Base-by-base conservation (phyloP, 2,113 vertebrate species). In the Campylorhamphus procurvoides region DNA sequence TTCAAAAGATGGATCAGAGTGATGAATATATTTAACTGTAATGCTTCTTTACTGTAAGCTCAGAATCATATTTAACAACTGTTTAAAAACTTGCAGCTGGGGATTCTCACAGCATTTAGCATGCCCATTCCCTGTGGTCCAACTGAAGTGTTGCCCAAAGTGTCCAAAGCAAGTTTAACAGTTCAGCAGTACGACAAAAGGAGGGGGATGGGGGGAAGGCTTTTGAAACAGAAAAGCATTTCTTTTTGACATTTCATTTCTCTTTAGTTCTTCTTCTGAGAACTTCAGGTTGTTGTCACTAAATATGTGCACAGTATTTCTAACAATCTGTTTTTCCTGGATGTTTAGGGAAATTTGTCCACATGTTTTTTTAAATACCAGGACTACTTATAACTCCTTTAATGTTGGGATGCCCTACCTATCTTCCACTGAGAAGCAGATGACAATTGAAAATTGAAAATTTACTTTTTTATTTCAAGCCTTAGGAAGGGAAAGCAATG, bases 131-230 rank as follows among this genome's bases (percentile, higher is more conserved):
- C 29, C 20, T 12, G 10, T 25, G 40, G 44, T 72, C 27, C 37
- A 55, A 14, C 37, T 55, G 58, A 78, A 75, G 42, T 40, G 24
- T 19, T 73, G 39, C 39, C 42, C 7, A 19, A 68, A 22, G 5
- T 72, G 42, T 28, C 19, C 25, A 72, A 56, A 72, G 20, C 9
- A 75, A 86, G 27, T 33, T 64, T 79, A 62, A 67, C 18, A 62
- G 49, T 79, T 75, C 67, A 78, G 28, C 23, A 76, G 14, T 50
- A 60, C 10, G 56, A n/a, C 4, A n/a, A n/a, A 58, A 29, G 7
- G 5, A 6, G 35, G 16, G 10, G 7, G 10, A 10, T 25, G 3
- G 4, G 12, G 7, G 3, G 7, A 28, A 27, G 2, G 5, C 12
- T 81, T 85, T 82, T 78, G 66, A 78, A 83, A 71, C 3, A 31